These are phyloP conservation scores for Oryctolagus cuniculus DNA, from an alignment of 2,113 vertebrate species.

Conservation along the genomic window DNA sequence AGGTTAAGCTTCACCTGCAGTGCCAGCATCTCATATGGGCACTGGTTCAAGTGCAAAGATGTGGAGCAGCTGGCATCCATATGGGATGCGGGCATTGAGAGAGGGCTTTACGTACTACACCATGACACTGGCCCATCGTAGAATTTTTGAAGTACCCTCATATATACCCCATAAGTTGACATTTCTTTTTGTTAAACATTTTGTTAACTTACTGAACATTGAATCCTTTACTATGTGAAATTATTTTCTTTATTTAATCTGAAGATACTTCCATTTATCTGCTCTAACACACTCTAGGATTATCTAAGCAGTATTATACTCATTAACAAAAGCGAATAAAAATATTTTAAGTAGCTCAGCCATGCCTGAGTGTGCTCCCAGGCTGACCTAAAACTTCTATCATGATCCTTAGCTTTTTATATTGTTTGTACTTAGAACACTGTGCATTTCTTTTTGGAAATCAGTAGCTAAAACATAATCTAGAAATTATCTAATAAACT, in stretches of 20 bases:
- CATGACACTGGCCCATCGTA: too few relatives aligned
- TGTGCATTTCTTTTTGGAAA: constrained; percentile 19
- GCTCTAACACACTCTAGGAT: background rate
- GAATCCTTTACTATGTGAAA: background rate
- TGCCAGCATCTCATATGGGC: too few relatives aligned
- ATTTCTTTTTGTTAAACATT: background rate
- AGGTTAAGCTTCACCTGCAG: too few relatives aligned
- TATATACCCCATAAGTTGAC: background rate
- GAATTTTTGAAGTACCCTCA: too few relatives aligned
- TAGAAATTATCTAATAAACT: constrained; percentile 21
- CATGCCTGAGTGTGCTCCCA: background rate
- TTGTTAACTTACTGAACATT: background rate
- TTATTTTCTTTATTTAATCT: background rate
- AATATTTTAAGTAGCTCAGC: background rate
- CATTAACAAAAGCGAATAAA: constrained; percentile 49
- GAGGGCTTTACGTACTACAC: too few relatives aligned
- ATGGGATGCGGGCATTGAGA: too few relatives aligned
- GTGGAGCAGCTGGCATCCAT: too few relatives aligned
- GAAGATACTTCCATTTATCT: constrained; percentile 40
- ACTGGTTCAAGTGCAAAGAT: too few relatives aligned
- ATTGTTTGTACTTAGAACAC: constrained; percentile 30
- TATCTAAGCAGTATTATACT: background rate
- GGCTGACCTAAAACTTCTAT: background rate
- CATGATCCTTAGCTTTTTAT: constrained; percentile 1
- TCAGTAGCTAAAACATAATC: constrained; percentile 2